Conservation (phyloP, 92 coral and sea anemone species). For the Palythoa grandiflora region DNA sequence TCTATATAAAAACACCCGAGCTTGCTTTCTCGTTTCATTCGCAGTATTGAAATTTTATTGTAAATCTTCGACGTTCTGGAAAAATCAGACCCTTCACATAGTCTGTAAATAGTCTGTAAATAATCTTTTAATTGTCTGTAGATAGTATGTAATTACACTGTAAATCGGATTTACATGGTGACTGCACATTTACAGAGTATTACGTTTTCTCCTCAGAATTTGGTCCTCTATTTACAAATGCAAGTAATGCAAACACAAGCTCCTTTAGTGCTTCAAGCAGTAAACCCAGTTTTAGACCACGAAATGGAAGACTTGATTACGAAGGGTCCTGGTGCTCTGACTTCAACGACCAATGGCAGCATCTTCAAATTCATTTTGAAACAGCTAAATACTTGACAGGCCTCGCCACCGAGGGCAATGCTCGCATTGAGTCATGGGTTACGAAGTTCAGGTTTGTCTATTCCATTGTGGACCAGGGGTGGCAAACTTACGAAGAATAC, state of each 20-base stretch:
- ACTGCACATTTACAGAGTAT: background rate
- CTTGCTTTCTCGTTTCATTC: no score
- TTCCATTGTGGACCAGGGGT: conserved; percentile 54
- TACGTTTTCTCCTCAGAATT: background rate
- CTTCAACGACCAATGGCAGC: conserved; percentile 25
- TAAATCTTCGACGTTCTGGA: no score
- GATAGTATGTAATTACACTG: no score
- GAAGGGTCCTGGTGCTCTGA: conserved; percentile 69
- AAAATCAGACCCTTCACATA: no score
- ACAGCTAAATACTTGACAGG: conserved; percentile 18
- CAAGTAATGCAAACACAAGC: background rate
- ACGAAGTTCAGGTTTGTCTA: conserved; percentile 43
- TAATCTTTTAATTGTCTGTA: no score
- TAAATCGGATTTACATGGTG: no score
- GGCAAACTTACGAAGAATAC: conserved; percentile 46
- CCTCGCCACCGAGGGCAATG: conserved; percentile 46
- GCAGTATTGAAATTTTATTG: no score
- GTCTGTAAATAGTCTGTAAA: no score
- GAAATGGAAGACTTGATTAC: conserved; percentile 10
- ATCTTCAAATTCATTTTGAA: conserved; percentile 61
- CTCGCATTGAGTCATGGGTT: conserved; percentile 56
- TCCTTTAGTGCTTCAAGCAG: conserved; percentile 6
- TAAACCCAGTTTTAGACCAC: background rate
- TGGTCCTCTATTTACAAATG: background rate
- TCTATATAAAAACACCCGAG: no score